Conservation (phyloP, 2,113 vertebrate species). For the Strix uralensis region DNA sequence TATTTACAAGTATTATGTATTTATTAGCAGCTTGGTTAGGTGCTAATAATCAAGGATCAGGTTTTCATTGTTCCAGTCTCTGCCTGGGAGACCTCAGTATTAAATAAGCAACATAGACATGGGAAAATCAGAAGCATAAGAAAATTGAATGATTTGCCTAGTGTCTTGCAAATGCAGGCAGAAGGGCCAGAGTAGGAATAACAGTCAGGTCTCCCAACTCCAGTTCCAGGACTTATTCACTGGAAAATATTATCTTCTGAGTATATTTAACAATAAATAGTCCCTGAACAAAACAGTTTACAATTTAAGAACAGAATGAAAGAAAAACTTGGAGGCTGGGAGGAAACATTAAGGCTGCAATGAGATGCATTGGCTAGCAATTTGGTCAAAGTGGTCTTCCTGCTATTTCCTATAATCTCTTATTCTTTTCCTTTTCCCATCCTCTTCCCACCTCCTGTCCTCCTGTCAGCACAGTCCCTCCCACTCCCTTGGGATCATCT, state of each 20-base stretch:
- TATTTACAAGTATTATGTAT: neutral
- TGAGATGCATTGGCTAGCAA: neutral
- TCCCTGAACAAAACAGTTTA: neutral
- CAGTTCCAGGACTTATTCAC: neutral
- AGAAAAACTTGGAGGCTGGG: neutral
- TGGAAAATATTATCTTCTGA: neutral
- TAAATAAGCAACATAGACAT: neutral
- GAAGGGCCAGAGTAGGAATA: neutral
- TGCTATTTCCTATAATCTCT: neutral
- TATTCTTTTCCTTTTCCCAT: neutral
- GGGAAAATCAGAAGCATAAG: neutral
- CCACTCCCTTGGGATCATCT: neutral
- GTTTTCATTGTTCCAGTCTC: neutral
- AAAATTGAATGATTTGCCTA: neutral
- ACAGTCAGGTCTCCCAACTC: neutral
- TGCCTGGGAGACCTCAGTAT: neutral
- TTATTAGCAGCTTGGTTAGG: neutral
- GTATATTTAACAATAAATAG: neutral
- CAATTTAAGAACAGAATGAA: neutral
- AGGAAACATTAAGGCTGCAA: neutral
- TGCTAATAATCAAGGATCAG: constrained; percentile 2
- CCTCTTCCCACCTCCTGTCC: neutral
- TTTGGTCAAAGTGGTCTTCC: neutral
- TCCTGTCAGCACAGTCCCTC: neutral
- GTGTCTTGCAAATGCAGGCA: neutral